Evolutionary conservation across 2,113 vertebrate genomes (phyloP).

Genomic region (Ceratotherium simum): DNA sequence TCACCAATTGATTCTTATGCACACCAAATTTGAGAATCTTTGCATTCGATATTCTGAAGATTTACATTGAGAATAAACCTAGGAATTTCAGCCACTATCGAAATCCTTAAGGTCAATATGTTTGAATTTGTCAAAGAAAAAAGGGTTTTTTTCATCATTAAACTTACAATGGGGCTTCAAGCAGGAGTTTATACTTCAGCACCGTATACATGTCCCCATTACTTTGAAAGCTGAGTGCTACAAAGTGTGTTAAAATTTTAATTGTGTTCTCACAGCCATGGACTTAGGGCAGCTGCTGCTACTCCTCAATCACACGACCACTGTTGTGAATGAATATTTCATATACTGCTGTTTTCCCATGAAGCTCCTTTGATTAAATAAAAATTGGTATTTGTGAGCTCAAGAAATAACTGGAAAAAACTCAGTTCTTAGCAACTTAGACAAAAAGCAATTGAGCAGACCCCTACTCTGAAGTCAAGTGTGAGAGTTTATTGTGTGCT

Average conservation of each 20-base stretch:
- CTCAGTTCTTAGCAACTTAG: constrained; percentile 10
- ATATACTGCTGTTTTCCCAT: constrained; percentile 65
- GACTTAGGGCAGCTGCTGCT: constrained; percentile 51
- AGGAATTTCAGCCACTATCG: constrained; percentile 58
- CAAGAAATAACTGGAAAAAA: constrained; percentile 50
- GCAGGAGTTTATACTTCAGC: constrained; percentile 25
- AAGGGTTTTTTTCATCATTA: constrained; percentile 6
- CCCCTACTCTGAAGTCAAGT: neutral
- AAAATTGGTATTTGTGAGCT: constrained; percentile 61
- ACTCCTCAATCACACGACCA: constrained; percentile 1
- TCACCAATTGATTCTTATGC: neutral
- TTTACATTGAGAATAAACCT: constrained; percentile 64
- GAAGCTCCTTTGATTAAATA: constrained; percentile 70
- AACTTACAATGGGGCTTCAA: neutral
- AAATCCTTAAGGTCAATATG: neutral
- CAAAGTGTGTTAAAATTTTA: constrained; percentile 58
- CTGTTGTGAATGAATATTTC: constrained; percentile 71
- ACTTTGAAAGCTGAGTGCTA: constrained; percentile 55
- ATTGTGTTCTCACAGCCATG: constrained; percentile 61
- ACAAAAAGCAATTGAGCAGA: constrained; percentile 51
- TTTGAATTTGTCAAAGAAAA: constrained; percentile 43
- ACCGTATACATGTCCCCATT: neutral
- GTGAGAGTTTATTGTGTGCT: neutral
- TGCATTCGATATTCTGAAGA: constrained; percentile 21
- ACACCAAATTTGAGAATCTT: constrained; percentile 17